Conservation (phyloP, 2,797 vertebrate genomes). For the Meda fulgida region DNA sequence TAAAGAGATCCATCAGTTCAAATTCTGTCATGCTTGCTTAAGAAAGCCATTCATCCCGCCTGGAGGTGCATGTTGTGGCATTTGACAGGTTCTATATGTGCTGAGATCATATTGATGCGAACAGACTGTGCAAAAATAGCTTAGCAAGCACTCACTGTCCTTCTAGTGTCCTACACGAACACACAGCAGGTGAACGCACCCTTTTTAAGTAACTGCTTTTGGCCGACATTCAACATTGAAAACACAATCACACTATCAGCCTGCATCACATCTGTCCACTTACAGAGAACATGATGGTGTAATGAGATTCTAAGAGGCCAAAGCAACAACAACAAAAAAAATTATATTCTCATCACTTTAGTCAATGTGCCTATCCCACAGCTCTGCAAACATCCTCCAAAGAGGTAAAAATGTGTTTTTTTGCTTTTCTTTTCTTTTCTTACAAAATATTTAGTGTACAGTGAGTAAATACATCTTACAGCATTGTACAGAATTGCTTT, state of each 20-base stretch:
- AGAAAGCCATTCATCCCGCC: conserved; percentile 36
- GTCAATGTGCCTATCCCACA: conserved; percentile 13
- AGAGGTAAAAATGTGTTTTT: conserved; percentile 36
- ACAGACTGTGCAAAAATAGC: conserved; percentile 46
- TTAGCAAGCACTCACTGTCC: conserved; percentile 49
- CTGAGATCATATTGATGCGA: conserved; percentile 38
- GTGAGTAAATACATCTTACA: conserved; percentile 26
- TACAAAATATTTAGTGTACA: conserved; percentile 49
- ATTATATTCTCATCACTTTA: background rate
- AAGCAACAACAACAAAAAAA: background rate
- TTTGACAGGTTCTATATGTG: conserved; percentile 32
- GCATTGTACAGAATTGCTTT: conserved; percentile 24
- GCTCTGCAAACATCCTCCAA: conserved; percentile 36
- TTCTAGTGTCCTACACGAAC: conserved; percentile 46
- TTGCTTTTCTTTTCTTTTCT: background rate
- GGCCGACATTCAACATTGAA: conserved; percentile 21
- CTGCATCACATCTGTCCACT: background rate
- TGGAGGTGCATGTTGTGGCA: conserved; percentile 21
- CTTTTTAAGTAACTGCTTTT: background rate
- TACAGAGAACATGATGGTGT: background rate
- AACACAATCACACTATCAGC: conserved; percentile 14
- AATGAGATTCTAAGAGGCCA: background rate
- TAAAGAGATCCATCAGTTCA: conserved; percentile 19
- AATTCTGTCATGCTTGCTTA: conserved; percentile 44
- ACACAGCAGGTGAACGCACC: conserved; percentile 1